A percentile compares a stretch with the other conserved stretches of the same genome.
Conservation (phyloP, 2,888 invertebrate species). For the Litoditis marina region DNA sequence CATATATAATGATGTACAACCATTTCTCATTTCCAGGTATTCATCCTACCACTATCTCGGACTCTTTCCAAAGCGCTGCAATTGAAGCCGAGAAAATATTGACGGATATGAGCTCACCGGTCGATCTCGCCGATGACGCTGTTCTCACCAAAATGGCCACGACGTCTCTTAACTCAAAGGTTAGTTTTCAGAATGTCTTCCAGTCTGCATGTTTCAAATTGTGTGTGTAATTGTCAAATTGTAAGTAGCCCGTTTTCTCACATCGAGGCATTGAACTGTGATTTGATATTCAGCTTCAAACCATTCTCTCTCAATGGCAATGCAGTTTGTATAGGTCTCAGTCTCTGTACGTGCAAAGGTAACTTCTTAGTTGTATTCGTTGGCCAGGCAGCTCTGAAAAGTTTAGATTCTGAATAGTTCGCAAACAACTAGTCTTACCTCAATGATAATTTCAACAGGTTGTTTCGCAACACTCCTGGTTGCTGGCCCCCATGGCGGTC, state of each 20-base stretch:
- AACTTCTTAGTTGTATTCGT: no score
- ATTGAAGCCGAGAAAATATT: constrained; percentile 76
- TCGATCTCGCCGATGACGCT: constrained; percentile 81
- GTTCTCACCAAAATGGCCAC: constrained; percentile 89
- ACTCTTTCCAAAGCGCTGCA: constrained; percentile 83
- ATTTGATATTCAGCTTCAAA: no score
- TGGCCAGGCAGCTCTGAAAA: no score
- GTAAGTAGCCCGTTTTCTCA: no score
- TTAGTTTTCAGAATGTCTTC: constrained; percentile 43
- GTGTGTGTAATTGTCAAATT: no score
- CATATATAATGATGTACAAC: no score
- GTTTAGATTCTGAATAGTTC: constrained; percentile 11
- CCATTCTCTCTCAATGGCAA: no score
- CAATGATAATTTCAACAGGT: constrained; percentile 68
- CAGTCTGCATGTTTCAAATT: no score
- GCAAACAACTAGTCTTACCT: constrained; percentile 11
- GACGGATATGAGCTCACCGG: constrained; percentile 76
- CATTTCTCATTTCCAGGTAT: constrained; percentile 71
- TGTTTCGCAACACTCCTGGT: constrained; percentile 92
- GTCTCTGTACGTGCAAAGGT: no score
- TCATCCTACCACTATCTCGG: constrained; percentile 94
- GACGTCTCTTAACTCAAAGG: constrained; percentile 93
- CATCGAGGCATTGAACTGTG: no score
- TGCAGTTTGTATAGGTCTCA: no score
- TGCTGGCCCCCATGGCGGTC: constrained; percentile 92